phyloP scores from a whole-genome alignment of 2,113 vertebrate species.

The Laticauda colubrina region DNA sequence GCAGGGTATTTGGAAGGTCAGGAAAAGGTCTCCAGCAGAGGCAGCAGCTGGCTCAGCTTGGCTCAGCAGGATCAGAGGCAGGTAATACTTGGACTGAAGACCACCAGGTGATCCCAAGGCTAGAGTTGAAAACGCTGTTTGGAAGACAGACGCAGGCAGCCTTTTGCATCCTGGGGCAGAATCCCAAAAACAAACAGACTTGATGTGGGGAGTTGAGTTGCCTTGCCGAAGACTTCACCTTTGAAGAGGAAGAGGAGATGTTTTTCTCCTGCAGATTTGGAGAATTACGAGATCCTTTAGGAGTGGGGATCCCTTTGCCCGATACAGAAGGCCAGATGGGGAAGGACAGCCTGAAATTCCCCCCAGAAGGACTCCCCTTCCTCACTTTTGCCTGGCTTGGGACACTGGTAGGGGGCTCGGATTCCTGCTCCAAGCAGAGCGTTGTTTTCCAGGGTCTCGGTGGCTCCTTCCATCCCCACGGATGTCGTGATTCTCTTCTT shows the following conservation, averaged over 20 bases:
- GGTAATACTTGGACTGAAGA: not conserved
- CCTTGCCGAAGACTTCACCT: not conserved
- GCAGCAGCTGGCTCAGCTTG: not conserved
- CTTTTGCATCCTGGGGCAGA: not conserved
- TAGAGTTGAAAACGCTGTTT: not conserved
- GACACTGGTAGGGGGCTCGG: not conserved
- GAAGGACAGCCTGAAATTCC: not conserved
- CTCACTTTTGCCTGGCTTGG: not conserved
- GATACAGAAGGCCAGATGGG: not conserved
- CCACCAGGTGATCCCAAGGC: not conserved
- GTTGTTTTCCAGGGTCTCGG: not conserved
- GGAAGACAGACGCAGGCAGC: not conserved
- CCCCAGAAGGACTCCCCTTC: not conserved
- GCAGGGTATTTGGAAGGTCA: not conserved
- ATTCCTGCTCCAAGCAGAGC: not conserved
- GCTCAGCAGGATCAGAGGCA: not conserved
- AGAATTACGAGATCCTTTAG: not conserved
- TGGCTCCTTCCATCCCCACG: not conserved
- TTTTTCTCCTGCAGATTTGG: not conserved
- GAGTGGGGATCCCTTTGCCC: not conserved
- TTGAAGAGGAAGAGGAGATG: not conserved
- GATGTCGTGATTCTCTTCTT: not conserved
- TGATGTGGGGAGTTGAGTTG: not conserved
- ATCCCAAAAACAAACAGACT: not conserved
- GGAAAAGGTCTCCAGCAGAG: not conserved